Percentiles rank a stretch among this genome's conserved stretches.
Conservation (phyloP, 2,113 vertebrate species). For the Grallaria varia region DNA sequence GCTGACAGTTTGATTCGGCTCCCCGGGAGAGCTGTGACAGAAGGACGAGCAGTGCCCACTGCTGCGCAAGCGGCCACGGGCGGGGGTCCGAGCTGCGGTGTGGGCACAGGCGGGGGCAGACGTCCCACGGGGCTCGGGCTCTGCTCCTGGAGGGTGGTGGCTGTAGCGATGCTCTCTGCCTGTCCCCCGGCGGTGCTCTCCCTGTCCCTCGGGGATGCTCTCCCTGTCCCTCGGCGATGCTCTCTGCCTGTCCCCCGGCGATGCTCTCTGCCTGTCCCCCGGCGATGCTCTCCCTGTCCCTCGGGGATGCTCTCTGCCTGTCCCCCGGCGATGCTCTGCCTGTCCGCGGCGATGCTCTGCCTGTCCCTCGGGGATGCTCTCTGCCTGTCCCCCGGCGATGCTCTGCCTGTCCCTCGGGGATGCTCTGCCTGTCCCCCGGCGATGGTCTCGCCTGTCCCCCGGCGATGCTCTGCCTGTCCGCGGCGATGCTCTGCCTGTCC, state of each 20-base stretch:
- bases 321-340: no score
- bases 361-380: background rate
- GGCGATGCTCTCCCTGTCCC: background rate
- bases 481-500: background rate
- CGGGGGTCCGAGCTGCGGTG: background rate
- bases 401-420: background rate
- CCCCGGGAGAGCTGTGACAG: background rate
- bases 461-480: no score
- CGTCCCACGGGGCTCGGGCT: rapidly evolving
- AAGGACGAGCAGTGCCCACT: background rate
- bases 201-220: background rate
- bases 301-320: no score
- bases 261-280: background rate
- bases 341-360: background rate
- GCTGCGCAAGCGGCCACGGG: background rate
- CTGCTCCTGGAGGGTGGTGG: background rate
- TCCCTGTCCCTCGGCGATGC: background rate
- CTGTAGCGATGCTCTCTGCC: background rate
- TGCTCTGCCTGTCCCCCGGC: no score
- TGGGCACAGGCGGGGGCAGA: background rate
- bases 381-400: no score
- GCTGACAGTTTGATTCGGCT: constrained; percentile 57
- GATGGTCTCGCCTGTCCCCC: no score
- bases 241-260: no score
- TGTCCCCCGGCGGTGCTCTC: background rate